A percentile compares a stretch with the other conserved stretches of the same genome.
These are phyloP conservation scores for Gymnothorax javanicus DNA, from an alignment of 2,797 vertebrate species.

Conservation along the genomic window DNA sequence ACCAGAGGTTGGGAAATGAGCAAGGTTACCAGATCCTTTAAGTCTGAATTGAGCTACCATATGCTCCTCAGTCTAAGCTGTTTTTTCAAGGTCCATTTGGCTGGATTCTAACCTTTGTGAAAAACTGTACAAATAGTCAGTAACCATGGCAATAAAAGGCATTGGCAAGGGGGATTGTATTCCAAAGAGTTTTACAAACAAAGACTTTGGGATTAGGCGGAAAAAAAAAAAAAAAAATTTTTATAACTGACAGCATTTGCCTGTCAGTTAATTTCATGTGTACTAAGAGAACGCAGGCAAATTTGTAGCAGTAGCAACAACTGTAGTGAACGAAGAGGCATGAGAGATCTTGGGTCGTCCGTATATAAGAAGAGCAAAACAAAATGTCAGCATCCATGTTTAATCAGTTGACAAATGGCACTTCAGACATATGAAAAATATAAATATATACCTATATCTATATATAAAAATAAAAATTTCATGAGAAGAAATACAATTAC, in stretches of 20 bases:
- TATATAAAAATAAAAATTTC: conserved; percentile 80
- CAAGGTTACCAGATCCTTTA: background rate
- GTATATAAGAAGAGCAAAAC: background rate
- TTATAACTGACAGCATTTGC: background rate
- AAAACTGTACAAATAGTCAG: background rate
- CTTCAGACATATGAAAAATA: conserved; percentile 45
- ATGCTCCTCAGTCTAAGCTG: background rate
- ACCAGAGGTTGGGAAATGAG: conserved; percentile 4
- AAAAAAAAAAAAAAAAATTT: no score
- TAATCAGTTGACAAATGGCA: conserved; percentile 15
- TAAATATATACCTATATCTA: conserved; percentile 53
- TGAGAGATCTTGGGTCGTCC: background rate
- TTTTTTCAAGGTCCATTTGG: background rate
- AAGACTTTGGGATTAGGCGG: background rate
- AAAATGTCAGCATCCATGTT: background rate
- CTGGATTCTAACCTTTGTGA: conserved; percentile 5
- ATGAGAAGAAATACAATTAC: conserved; percentile 60
- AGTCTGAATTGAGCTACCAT: background rate
- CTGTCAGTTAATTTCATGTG: background rate
- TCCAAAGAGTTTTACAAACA: background rate
- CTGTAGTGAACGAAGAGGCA: background rate
- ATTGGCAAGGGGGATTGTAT: background rate
- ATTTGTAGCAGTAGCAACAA: background rate
- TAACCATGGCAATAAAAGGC: conserved; percentile 11
- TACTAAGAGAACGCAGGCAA: background rate